Evolutionary conservation across 2,888 invertebrate species (phyloP), one percentile per base, ranked within the genome.

Genomic region (Cataglyphis rosenhaueri): DNA sequence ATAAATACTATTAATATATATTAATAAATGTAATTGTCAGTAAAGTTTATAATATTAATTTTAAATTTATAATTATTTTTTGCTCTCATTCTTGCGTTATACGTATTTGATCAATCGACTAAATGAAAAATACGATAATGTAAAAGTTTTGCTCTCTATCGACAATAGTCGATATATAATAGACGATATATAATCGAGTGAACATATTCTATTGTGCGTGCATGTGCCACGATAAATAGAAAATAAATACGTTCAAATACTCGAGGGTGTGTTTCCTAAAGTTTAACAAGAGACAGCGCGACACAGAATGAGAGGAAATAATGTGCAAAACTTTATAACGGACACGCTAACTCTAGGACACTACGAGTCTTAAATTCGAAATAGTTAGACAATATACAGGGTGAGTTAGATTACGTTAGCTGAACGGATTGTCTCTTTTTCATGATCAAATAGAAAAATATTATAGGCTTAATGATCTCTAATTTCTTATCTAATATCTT

Each of bases 291-390:
- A 65, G 25, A 62, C 55, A 48, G 35, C 18, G 29, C 29, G 57
- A 70, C 65, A 32, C 75, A 78, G 71, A 76, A 83, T 59, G 52
- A 55, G 57, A 12, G 35, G 29, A 68, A 52, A 62, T 62, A 81
- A 32, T 62, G 52, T 64, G 44, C 52, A 75, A 81, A 86, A 73
- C 78, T 88, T 71, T 44, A 68, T 81, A 82, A 68, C 73, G 64
- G 12, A 70, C 57, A 18, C 68, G 64, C 79, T 84, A 87, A 88
- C 81, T 76, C 66, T 59, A 48, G 32, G 52, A 66, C 44, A 25
- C 73, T 62, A 66, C 38, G 68, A 76, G 76, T 35, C 86, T 88
- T 85, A 83, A 64, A 83, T 70, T 85, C 35, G 70, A 59, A 86
- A 68, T 70, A 83, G 79, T 86, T 82, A 65, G 59, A 12, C 48